Conservation (phyloP, 2,888 invertebrate genomes). For the Coleophora flavipennella region DNA sequence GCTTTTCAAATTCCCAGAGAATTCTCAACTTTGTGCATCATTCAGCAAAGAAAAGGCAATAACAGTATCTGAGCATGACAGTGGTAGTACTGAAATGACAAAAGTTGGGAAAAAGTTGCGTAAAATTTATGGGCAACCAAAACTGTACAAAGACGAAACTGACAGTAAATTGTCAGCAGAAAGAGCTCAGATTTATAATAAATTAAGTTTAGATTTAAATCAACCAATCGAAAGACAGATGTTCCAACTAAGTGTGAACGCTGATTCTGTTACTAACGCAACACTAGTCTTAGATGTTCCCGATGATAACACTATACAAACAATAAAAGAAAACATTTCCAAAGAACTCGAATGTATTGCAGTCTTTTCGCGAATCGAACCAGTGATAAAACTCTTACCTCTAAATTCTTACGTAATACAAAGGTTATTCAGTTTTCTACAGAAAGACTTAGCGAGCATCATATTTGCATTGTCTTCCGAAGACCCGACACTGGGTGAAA, state of each 20-base stretch:
- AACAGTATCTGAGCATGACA: constrained; percentile 24
- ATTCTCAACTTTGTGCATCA: constrained; percentile 17
- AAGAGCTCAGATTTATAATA: constrained; percentile 30
- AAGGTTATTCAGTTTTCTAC: constrained; percentile 40
- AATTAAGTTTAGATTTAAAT: constrained; percentile 35
- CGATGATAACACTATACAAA: constrained; percentile 21
- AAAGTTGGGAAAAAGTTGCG: constrained; percentile 53
- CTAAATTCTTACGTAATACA: constrained; percentile 67
- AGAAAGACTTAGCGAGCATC: constrained; percentile 28
- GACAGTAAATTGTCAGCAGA: constrained; percentile 33
- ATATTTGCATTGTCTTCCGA: constrained; percentile 16
- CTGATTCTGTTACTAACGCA: constrained; percentile 24
- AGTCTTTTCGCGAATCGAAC: constrained; percentile 12
- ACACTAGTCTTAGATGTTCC: constrained; percentile 43
- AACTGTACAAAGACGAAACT: constrained; percentile 35
- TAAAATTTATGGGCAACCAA: constrained; percentile 51
- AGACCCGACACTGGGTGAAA: constrained; percentile 5
- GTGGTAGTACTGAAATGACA: constrained; percentile 31
- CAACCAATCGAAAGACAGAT: constrained; percentile 43
- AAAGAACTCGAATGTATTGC: constrained; percentile 20
- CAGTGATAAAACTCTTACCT: constrained; percentile 64
- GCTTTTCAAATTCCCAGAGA: constrained; percentile 29
- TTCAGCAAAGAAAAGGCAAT: constrained; percentile 23
- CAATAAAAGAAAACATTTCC: constrained; percentile 27
- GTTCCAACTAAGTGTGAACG: constrained; percentile 24